These are phyloP conservation scores for Lichenostomus cassidix DNA, from an alignment of 2,113 vertebrate genomes.

Conservation along the genomic window DNA sequence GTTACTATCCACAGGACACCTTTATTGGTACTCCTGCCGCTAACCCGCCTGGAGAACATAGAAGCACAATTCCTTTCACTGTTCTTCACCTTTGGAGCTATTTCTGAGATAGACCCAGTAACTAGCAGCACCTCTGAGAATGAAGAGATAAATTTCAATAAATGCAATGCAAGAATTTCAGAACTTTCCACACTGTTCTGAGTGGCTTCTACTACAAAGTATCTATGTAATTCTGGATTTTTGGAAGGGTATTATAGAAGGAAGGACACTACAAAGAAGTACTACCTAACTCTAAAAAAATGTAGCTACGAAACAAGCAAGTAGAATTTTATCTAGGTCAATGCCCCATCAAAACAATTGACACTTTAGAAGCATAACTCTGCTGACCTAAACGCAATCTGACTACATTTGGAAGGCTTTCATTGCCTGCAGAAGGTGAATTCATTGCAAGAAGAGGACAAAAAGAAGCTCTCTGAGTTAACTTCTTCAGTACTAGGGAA, in stretches of 20 bases:
- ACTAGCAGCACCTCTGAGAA: neutral
- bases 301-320: neutral
- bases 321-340: slow-evolving; percentile 8
- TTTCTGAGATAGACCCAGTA: neutral
- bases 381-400: neutral
- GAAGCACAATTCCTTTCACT: neutral
- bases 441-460: neutral
- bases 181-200: neutral
- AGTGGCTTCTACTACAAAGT: neutral
- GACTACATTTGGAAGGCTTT: neutral
- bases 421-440: neutral
- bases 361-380: neutral
- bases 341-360: neutral
- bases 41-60: neutral
- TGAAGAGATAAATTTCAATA: neutral
- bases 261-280: neutral
- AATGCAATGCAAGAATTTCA: neutral
- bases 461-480: neutral
- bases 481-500: neutral
- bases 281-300: neutral
- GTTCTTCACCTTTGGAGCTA: neutral
- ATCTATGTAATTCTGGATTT: neutral
- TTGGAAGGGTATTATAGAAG: neutral
- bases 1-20: neutral
- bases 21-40: neutral